These are phyloP conservation scores for Clusia tigrina DNA, from an alignment of 2,888 invertebrate genomes.

Conservation along the genomic window DNA sequence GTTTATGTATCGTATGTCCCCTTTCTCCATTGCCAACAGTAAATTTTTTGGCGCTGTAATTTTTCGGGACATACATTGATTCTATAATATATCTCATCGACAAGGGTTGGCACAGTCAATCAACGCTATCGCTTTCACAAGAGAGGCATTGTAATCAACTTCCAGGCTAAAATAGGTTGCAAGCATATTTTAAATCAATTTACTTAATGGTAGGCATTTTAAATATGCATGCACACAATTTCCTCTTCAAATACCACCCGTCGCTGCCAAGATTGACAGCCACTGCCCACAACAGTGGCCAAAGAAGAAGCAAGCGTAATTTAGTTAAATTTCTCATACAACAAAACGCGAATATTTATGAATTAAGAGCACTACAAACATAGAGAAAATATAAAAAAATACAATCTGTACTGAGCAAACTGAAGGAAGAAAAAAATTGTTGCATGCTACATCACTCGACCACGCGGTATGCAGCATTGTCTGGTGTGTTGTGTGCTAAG, in stretches of 20 bases:
- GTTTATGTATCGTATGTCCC: no score
- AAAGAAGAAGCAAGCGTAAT: neutral
- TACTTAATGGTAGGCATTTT: conserved; percentile 64
- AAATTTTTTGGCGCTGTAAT: no score
- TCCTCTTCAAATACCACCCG: conserved; percentile 42
- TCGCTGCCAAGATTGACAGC: conserved; percentile 30
- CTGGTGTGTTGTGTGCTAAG: conserved; percentile 28
- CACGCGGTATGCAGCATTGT: neutral
- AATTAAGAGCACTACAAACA: neutral
- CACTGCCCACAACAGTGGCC: neutral
- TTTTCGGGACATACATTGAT: no score
- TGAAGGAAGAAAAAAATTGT: conserved; percentile 52
- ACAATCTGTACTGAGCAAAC: no score
- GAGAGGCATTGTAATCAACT: no score
- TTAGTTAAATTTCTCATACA: neutral
- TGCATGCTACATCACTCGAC: conserved; percentile 43
- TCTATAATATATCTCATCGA: no score
- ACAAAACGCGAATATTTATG: neutral
- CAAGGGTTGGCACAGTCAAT: no score
- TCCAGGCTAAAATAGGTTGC: conserved; percentile 55
- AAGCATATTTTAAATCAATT: conserved; percentile 65
- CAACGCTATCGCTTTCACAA: no score
- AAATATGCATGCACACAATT: conserved; percentile 55
- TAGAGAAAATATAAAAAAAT: no score
- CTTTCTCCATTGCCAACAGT: no score